These are phyloP conservation scores for Caenorhabditis remanei DNA, from an alignment of 1,140 invertebrate genomes.

Conservation along the genomic window DNA sequence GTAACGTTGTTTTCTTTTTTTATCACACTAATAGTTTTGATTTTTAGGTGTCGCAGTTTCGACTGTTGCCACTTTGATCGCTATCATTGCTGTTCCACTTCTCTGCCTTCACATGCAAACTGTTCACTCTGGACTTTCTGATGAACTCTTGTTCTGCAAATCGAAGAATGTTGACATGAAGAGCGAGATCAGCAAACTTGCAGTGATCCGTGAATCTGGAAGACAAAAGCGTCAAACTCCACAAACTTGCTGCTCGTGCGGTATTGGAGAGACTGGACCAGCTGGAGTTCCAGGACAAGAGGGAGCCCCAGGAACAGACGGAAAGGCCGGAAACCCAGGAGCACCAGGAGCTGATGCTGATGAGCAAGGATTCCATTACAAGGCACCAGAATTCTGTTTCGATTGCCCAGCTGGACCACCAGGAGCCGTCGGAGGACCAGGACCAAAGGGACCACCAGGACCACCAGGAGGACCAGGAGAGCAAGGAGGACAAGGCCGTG, in stretches of 20 bases:
- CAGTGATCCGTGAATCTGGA: neutral
- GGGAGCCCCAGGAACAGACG: constrained; percentile 59
- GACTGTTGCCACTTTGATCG: constrained; percentile 57
- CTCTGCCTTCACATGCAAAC: constrained; percentile 61
- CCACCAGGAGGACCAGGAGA: constrained; percentile 59
- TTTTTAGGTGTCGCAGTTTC: constrained; percentile 53
- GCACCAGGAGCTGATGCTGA: constrained; percentile 56
- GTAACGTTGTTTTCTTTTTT: constrained; percentile 3
- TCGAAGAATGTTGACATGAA: constrained; percentile 49
- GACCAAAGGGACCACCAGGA: constrained; percentile 64
- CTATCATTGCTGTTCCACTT: constrained; percentile 59
- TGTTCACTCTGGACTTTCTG: constrained; percentile 58
- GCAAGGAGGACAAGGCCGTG: constrained; percentile 55
- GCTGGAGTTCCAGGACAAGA: constrained; percentile 60
- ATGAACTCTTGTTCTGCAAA: constrained; percentile 60
- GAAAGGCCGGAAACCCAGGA: constrained; percentile 55
- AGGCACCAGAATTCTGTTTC: constrained; percentile 52
- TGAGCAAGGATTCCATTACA: constrained; percentile 21
- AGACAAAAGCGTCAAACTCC: constrained; percentile 41
- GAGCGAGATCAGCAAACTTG: constrained; percentile 5
- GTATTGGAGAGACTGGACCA: constrained; percentile 59
- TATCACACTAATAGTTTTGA: neutral
- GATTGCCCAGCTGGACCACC: constrained; percentile 56
- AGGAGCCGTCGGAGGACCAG: constrained; percentile 57
- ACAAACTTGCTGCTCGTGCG: constrained; percentile 49